Evolutionary conservation across 2,113 vertebrate species (phyloP), one percentile per base, ranked within the genome.

Genomic region (Chloropsis hardwickii): DNA sequence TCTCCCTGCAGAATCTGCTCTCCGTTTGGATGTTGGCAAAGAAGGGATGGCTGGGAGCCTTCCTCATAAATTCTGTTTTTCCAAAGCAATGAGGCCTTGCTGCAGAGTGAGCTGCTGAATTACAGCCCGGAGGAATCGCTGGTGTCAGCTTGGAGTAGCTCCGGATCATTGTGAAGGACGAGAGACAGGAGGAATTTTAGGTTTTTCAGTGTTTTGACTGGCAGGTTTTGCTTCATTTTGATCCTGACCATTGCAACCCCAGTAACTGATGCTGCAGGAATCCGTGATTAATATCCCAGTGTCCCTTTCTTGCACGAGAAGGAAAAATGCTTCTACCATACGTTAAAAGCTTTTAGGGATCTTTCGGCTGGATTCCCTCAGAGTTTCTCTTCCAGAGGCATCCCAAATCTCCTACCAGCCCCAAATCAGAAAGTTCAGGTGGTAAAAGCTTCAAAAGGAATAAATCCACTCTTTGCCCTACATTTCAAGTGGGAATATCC

Each of bases 181-280:
- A 22, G 71, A 88, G 66, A 67, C 54, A 45, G 66, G 45, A 84
- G 56, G 87, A 66, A 62, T 74, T 91, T 19, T 51, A 24, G 39
- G 62, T 61, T 84, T 81, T 48, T 61, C 7, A 21, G 62, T 80
- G 71, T 69, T 94, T 86, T 31, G 74, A 86, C 62, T 72, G 83
- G 62, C 50, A 62, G 60, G 14, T 92, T 90, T 80, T 65, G 56
- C 86, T 24, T 88, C 65, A 5, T 90, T 96, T 83, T 70, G 45
- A 70, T 81, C 69, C 58, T 81, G 77, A 76, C 61, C 54, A 12
- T 60, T 50, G 80, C 60, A 88, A 18, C 18, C 54, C 53, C 53
- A 14, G 74, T 67, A 76, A 92, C 1, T 1, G 27, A 37, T 92
- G 81, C 65, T 67, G 11, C 70, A 48, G 91, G 62, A 94, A 65